Base-by-base conservation (phyloP, 64 coral and sea anemone genomes). In the Montipora sp. region DNA sequence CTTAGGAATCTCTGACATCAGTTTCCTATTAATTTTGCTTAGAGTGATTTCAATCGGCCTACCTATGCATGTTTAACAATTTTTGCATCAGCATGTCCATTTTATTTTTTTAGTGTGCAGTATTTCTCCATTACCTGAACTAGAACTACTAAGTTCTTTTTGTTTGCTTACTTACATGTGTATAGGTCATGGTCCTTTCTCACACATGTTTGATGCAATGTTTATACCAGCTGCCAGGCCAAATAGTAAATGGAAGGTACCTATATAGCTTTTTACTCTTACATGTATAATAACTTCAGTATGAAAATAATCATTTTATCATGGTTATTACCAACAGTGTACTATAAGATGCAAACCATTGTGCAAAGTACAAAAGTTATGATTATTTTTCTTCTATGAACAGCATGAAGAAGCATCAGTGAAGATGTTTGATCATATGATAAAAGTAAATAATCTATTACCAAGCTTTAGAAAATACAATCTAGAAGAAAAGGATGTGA, bases 101-200 rank as follows among this genome's bases (percentile, higher is more conserved):
- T 36, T 36, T 36, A 36, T 36, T 36, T 36, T 24, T 36, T 36
- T 36, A 36, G 36, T 36, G 36, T 36, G 8, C 53, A 57, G 11
- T 57, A 57, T 8, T 57, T 57, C 6, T 57, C 11, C 6, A 8
- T 57, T 57, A 57, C 53, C 53, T 57, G 6, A 57, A 1, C 53
- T 11, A 57, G 8, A 57, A 3, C 7, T 11, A 8, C 0, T 57
- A 8, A 11, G 6, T 57, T 22, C 14, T 55, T 80, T 58, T 11
- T 66, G 44, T 90, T 8, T 49, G 51, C 46, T 8, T 47, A 63
- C 19, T 57, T 8, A 57, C 11, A 57, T 11, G 14, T 14, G 8
- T 23, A 8, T 85, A 97, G 95, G 98, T 36, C 98, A 99, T 92
- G 98, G 98, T 8, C 98, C 98, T 20, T 99, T 99, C 71, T 99